phyloP scores from a whole-genome alignment of 2,888 invertebrate species.

The Thera britannica region DNA sequence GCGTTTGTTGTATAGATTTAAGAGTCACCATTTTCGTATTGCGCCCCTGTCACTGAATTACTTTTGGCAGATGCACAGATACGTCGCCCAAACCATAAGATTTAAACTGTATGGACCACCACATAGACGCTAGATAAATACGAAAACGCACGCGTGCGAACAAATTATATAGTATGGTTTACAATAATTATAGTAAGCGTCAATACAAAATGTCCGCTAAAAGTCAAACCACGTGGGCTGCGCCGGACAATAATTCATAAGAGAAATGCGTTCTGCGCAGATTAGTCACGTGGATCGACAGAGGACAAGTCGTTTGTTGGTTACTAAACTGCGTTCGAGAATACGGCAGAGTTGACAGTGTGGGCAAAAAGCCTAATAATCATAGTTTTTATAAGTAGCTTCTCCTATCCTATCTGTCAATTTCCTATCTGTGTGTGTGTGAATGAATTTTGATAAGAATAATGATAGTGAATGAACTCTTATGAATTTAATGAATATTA shows the following conservation, averaged over 20 bases:
- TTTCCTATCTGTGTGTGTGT: conserved; percentile 36
- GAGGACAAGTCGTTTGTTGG: too few species aligned
- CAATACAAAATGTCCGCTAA: too few species aligned
- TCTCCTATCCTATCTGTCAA: conserved; percentile 39
- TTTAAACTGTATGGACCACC: too few species aligned
- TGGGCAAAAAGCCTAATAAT: conserved; percentile 15
- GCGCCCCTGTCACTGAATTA: too few species aligned
- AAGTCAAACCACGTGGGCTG: too few species aligned
- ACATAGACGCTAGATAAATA: not conserved
- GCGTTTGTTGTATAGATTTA: too few species aligned
- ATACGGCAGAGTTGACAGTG: conserved; percentile 7
- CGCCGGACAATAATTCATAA: too few species aligned
- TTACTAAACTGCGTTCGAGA: not conserved
- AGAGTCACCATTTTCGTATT: too few species aligned
- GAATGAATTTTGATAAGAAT: conserved; percentile 15
- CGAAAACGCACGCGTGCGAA: not conserved
- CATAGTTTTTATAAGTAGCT: conserved; percentile 20
- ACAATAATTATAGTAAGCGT: not conserved
- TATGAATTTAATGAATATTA: conserved; percentile 5
- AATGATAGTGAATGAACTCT: conserved; percentile 17
- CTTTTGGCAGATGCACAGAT: not conserved
- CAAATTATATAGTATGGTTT: not conserved
- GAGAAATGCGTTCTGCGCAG: too few species aligned
- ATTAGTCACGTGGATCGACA: too few species aligned
- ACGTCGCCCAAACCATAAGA: not conserved